Base-by-base conservation (phyloP, 1,140 invertebrate species). In the Nomia melanderi region DNA sequence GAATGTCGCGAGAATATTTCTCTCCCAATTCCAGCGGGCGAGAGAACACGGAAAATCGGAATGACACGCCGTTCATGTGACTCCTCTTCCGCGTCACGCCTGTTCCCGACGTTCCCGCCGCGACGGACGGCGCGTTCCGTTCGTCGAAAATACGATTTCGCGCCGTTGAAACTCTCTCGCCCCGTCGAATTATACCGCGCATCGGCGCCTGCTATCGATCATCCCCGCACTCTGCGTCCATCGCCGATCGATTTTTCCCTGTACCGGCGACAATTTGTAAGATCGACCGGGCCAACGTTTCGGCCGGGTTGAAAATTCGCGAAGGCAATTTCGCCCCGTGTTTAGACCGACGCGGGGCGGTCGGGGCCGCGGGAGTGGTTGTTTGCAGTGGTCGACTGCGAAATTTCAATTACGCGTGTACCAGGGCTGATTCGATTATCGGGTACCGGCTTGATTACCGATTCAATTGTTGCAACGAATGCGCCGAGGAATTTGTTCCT, bases 381-480 rank as follows among this genome's bases (percentile, higher is more conserved):
- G 81, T 89, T 89, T 90, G 86, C 84, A 78, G 70, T 88, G 82
- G 78, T 81, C 75, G 85, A 71, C 86, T 90, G 86, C 79, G 83
- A 88, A 88, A 88, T 89, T 90, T 89, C 86, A 89, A 89, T 89
- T 88, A 90, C 82, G 86, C 84, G 64, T 86, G 74, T 80, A 82
- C 76, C 79, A 78, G 76, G 33, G 66, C 77, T 78, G 86, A 90
- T 87, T 89, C 81, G 86, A 89, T 89, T 89, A 88, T 88, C 82
- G 77, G 77, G 72, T 54, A 71, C 50, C 79, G 80, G 88, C 83
- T 90, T 90, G 88, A 90, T 90, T 90, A 90, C 88, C 87, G 88
- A 89, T 90, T 90, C 88, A 89, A 90, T 90, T 90, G 88, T 90
- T 90, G 83, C 85, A 83, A 88, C 83, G 88, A 88, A 87, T 84